These are phyloP conservation scores for Bombus waltoni DNA, from an alignment of 1,140 invertebrate species.

Conservation along the genomic window DNA sequence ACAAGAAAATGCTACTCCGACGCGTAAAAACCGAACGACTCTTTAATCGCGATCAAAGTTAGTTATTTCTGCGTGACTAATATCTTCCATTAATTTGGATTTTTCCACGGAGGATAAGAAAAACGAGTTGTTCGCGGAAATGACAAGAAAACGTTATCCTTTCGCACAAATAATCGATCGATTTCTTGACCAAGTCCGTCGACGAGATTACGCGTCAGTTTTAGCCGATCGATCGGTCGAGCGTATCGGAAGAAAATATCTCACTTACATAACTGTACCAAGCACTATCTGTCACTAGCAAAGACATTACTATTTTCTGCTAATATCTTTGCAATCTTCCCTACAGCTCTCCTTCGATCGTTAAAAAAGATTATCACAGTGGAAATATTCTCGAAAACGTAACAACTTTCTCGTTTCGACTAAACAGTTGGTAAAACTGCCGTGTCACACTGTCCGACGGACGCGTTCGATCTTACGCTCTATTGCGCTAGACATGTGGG, in stretches of 20 bases:
- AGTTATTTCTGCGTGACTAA: neutral
- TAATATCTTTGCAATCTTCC: neutral
- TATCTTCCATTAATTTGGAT: neutral
- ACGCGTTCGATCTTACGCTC: neutral
- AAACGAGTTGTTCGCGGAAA: neutral
- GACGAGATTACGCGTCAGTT: constrained; percentile 8
- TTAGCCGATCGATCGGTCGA: constrained; percentile 24
- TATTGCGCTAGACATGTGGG: no score
- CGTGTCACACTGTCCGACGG: constrained; percentile 13
- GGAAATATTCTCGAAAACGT: neutral
- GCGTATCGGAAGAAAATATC: constrained; percentile 31
- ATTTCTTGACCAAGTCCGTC: neutral
- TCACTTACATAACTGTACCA: constrained; percentile 16
- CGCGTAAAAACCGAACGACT: neutral
- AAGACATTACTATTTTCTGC: neutral
- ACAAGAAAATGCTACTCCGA: neutral
- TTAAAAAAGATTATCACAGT: neutral
- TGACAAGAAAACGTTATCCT: neutral
- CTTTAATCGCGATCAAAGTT: neutral
- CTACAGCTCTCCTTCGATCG: fast-evolving
- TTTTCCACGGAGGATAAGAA: neutral
- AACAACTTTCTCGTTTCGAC: neutral
- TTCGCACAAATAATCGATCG: neutral
- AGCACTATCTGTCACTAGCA: constrained; percentile 22
- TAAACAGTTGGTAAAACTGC: no score